Evolutionary conservation across 2,888 invertebrate genomes (phyloP).

Genomic region (Quadroppia sp.): DNA sequence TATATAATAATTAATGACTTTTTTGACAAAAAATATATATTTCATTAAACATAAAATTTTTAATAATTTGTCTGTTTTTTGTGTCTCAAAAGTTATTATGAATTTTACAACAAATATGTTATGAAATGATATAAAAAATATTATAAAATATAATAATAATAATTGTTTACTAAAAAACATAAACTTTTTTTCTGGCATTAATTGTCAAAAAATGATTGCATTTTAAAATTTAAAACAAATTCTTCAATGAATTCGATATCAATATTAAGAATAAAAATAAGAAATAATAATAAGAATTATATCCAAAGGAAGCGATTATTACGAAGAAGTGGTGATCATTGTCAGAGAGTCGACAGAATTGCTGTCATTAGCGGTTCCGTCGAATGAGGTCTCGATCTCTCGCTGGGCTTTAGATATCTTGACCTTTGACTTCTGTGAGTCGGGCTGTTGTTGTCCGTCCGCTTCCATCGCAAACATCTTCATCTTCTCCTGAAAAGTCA

Average conservation of each 20-base stretch:
- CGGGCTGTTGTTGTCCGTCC: conserved; percentile 83
- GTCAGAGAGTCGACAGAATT: not conserved
- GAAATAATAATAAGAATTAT: not conserved
- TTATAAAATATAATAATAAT: not conserved
- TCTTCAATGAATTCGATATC: not conserved
- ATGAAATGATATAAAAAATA: not conserved
- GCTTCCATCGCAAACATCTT: conserved; percentile 97
- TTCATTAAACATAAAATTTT: conserved; percentile 9
- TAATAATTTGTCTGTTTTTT: not conserved
- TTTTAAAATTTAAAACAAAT: not conserved
- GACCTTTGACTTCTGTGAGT: conserved; percentile 88
- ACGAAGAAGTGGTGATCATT: conserved; percentile 33
- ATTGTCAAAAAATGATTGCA: not conserved
- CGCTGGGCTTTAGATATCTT: conserved; percentile 93
- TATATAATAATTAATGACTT: not conserved
- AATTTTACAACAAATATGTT: conserved; percentile 31
- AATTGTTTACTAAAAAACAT: not conserved
- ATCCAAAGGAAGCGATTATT: not conserved
- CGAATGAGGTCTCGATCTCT: conserved; percentile 68
- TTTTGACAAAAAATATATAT: not conserved
- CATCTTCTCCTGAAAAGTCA: conserved; percentile 98
- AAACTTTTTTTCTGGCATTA: not conserved
- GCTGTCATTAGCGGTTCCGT: not conserved
- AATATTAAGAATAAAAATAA: not conserved
- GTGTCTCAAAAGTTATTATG: conserved; percentile 4